phyloP scores from a whole-genome alignment of 2,888 invertebrate genomes.

The Drosophila cracens region DNA sequence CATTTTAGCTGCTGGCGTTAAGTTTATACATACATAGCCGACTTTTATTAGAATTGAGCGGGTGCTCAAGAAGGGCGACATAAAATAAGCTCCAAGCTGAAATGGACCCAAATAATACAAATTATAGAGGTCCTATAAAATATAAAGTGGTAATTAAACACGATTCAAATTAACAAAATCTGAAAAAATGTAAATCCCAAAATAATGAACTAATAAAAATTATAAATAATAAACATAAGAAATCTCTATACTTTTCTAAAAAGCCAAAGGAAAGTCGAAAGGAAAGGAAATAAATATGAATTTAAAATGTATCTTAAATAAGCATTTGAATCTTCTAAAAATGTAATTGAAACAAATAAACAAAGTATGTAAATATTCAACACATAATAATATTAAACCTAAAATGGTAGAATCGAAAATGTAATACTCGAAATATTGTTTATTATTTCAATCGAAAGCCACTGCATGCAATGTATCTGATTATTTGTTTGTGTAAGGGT shows the following conservation, averaged over 20 bases:
- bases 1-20: conserved; percentile 5
- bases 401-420: neutral
- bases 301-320: neutral
- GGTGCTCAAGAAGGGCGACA: conserved; percentile 21
- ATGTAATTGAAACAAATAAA: neutral
- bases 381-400: conserved; percentile 3
- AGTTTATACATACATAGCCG: conserved; percentile 31
- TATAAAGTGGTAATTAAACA: conserved; percentile 2
- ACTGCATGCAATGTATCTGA: neutral
- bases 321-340: neutral
- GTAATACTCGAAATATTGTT: neutral
- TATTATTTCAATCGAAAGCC: neutral
- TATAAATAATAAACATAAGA: neutral
- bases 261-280: neutral
- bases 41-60: conserved; percentile 17
- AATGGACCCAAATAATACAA: conserved; percentile 23
- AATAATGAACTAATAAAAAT: neutral
- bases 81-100: conserved; percentile 21
- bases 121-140: conserved; percentile 10
- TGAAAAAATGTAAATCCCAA: neutral
- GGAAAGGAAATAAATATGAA: neutral
- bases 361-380: conserved; percentile 1
- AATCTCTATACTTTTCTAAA: neutral
- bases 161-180: neutral
- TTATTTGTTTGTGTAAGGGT: neutral